Percentiles rank a stretch among this genome's conserved stretches.
These are phyloP conservation scores for Corvus cornix DNA, from an alignment of 2,113 vertebrate genomes.

Conservation along the genomic window DNA sequence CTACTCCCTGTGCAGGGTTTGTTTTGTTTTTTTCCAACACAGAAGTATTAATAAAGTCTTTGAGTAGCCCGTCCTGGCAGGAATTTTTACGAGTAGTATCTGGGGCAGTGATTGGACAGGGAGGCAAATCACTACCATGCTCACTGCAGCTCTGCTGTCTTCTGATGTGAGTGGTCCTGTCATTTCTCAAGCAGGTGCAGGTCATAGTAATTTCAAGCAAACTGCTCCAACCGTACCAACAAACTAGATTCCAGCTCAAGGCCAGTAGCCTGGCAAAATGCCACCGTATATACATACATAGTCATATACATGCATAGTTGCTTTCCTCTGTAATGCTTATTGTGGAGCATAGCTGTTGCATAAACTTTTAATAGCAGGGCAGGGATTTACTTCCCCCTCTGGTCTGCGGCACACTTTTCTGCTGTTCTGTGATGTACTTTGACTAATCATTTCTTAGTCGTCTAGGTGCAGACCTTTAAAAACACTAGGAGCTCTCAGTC, in stretches of 20 bases:
- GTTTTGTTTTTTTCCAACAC: neutral
- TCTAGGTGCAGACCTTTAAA: slow-evolving; percentile 74
- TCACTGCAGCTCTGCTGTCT: neutral
- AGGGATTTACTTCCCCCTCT: slow-evolving; percentile 52
- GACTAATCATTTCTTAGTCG: slow-evolving; percentile 71
- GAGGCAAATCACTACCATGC: neutral
- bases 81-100: neutral
- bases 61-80: neutral
- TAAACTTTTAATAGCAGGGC: slow-evolving; percentile 47
- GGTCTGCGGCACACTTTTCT: slow-evolving; percentile 67
- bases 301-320: accelerated
- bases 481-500: slow-evolving; percentile 57
- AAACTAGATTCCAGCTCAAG: neutral
- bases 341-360: slow-evolving; percentile 31
- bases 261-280: neutral
- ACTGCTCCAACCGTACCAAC: neutral
- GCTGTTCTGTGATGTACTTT: slow-evolving; percentile 48
- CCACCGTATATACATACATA: neutral
- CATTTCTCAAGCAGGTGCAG: slow-evolving; percentile 25
- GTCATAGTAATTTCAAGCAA: neutral
- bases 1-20: accelerated
- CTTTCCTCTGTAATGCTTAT: neutral
- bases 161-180: neutral
- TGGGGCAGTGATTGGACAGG: neutral
- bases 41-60: neutral